Evolutionary conservation across 2,888 invertebrate species (phyloP), one percentile per base, ranked within the genome.

Genomic region (Drosophila trichaetosa): DNA sequence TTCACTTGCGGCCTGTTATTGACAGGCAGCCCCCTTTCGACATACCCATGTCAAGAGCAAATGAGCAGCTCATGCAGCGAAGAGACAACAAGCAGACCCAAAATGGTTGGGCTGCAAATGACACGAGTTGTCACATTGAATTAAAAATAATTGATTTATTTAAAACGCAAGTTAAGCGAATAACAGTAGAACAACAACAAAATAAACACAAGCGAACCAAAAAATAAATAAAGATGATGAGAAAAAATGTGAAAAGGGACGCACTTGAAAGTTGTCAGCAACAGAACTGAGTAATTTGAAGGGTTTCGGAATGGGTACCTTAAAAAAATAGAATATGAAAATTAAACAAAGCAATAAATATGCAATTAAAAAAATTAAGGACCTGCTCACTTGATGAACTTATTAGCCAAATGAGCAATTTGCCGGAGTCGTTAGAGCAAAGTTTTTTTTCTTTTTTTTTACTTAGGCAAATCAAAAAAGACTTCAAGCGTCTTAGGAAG

Each of bases 91-190:
- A 21, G 8, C 10, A 49, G 48, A 7, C 10, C 52, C 72, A 56
- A 75, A 64, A 24, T 64, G 49, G 53, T 67, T 69, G 53, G 73
- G 65, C 89, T 88, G 87, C 75, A 84, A 88, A 80, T 88, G 90
- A 88, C 87, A 80, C 81, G 70, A 84, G 82, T 76, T 88, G 87
- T 88, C 81, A 88, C 81, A 78, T 61, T 79, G 89, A 87, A 87
- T 90, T 90, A 84, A 85, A 81, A 81, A 85, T 87, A 88, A 88
- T 89, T 90, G 89, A 90, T 90, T 89, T 79, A 82, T 87, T 85
- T 83, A 79, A 51, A 87, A 80, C 79, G 68, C 86, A 78, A 86
- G 72, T 70, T 86, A 69, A 73, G 67, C 73, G 73, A 49, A 76
- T 63, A 52, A 64, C 38, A 54, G 60, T 62, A 56, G 40, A 57